Conservation (phyloP, 2,113 vertebrate species). For the Python bivittatus region DNA sequence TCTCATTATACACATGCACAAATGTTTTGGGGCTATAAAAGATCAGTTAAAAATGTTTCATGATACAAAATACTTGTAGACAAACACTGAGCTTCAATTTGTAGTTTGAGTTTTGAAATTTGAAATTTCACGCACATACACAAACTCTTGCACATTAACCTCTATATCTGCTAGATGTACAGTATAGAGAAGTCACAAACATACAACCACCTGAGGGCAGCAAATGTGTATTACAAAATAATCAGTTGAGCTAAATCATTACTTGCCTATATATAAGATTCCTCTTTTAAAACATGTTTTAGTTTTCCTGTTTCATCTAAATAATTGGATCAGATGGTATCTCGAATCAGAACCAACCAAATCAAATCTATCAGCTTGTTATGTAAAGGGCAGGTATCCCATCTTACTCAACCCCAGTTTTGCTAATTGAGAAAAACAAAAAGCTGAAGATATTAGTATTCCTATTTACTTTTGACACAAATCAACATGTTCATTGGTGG, state of each 20-base stretch:
- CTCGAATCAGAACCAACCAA: not conserved
- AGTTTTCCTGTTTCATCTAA: not conserved
- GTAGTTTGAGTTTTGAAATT: not conserved
- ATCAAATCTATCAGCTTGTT: not conserved
- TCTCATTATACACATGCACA: not conserved
- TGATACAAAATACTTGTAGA: not conserved
- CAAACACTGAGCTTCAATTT: not conserved
- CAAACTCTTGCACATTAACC: not conserved
- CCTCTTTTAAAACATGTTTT: not conserved
- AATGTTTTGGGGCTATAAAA: not conserved
- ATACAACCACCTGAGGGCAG: conserved; percentile 18
- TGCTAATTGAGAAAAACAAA: not conserved
- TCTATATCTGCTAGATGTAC: not conserved
- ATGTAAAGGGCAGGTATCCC: not conserved
- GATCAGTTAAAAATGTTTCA: not conserved
- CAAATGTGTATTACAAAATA: not conserved
- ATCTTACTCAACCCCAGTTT: not conserved
- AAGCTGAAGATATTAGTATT: not conserved
- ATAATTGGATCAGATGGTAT: not conserved
- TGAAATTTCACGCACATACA: not conserved
- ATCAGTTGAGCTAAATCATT: not conserved
- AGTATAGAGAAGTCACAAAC: not conserved
- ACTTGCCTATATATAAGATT: not conserved
- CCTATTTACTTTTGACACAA: not conserved
- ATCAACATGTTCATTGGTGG: not conserved